Conservation (phyloP, 2,113 vertebrate species). For the Dinomys branickii region DNA sequence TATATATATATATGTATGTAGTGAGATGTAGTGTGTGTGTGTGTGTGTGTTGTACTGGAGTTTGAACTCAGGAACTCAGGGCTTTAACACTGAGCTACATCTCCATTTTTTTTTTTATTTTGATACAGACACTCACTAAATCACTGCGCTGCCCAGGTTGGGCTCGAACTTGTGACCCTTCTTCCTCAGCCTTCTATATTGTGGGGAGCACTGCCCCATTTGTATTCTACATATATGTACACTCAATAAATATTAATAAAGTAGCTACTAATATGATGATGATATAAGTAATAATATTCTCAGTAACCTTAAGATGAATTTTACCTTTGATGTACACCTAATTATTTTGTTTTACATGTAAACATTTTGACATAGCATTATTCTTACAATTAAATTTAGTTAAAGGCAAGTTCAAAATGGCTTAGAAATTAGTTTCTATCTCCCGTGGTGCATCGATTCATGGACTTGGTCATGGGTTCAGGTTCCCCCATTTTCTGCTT, state of each 20-base stretch:
- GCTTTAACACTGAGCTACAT: no score
- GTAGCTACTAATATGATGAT: background rate
- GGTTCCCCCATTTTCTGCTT: background rate
- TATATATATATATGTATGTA: background rate
- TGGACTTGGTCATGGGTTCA: background rate
- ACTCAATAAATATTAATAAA: background rate
- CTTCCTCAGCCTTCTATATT: no score
- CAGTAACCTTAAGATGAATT: background rate
- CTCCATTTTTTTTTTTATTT: background rate
- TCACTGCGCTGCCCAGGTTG: background rate
- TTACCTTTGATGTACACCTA: background rate
- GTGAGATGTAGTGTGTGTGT: no score
- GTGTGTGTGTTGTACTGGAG: background rate
- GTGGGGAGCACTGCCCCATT: no score
- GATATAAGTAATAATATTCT: background rate
- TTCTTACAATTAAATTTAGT: background rate
- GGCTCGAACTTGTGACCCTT: no score
- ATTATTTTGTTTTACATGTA: constrained; percentile 14
- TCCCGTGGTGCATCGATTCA: background rate
- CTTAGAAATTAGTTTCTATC: background rate
- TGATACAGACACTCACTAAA: background rate
- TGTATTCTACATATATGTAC: background rate
- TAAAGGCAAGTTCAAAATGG: background rate
- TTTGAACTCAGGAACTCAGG: background rate
- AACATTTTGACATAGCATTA: background rate